Percentiles rank a stretch among this genome's conserved stretches.
Conservation (phyloP, 2,888 invertebrate species). For the Anagyrus pseudococci region DNA sequence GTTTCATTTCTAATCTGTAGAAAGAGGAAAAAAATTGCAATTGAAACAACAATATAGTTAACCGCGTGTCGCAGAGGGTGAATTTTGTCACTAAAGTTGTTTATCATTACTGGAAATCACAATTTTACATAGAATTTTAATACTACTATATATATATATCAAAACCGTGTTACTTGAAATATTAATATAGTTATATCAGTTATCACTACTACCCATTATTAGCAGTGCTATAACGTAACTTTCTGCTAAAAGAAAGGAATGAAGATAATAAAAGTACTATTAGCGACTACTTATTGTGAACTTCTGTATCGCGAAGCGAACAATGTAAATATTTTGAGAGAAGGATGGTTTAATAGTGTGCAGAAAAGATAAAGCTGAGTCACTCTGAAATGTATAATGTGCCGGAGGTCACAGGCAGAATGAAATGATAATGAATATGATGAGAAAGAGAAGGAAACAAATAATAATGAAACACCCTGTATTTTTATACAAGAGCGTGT, state of each 20-base stretch:
- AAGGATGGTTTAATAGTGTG: slow-evolving; percentile 26
- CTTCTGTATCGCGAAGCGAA: slow-evolving; percentile 37
- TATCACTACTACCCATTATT: slow-evolving; percentile 28
- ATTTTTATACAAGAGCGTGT: slow-evolving; percentile 41
- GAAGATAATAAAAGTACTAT: slow-evolving; percentile 20
- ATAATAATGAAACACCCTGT: slow-evolving; percentile 42
- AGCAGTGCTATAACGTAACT: slow-evolving; percentile 23
- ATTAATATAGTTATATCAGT: slow-evolving; percentile 32
- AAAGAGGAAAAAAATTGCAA: neutral
- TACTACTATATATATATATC: slow-evolving; percentile 32
- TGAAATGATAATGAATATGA: slow-evolving; percentile 20
- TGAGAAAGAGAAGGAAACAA: slow-evolving; percentile 21
- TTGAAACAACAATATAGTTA: neutral
- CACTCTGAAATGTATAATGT: slow-evolving; percentile 25
- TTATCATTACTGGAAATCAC: slow-evolving; percentile 31
- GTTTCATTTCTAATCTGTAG: neutral
- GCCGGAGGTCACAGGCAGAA: slow-evolving; percentile 29
- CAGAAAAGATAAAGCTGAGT: slow-evolving; percentile 21
- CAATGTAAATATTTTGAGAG: slow-evolving; percentile 36
- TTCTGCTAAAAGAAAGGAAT: slow-evolving; percentile 9
- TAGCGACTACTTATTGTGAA: slow-evolving; percentile 20
- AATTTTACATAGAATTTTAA: slow-evolving; percentile 33
- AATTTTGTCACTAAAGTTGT: slow-evolving; percentile 11
- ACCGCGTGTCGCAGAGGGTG: too few relatives aligned
- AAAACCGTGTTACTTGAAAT: slow-evolving; percentile 26